Percentiles rank a stretch among this genome's conserved stretches.
These are phyloP conservation scores for Pseudomugil gertrudae DNA, from an alignment of 2,797 vertebrate genomes.

Conservation along the genomic window DNA sequence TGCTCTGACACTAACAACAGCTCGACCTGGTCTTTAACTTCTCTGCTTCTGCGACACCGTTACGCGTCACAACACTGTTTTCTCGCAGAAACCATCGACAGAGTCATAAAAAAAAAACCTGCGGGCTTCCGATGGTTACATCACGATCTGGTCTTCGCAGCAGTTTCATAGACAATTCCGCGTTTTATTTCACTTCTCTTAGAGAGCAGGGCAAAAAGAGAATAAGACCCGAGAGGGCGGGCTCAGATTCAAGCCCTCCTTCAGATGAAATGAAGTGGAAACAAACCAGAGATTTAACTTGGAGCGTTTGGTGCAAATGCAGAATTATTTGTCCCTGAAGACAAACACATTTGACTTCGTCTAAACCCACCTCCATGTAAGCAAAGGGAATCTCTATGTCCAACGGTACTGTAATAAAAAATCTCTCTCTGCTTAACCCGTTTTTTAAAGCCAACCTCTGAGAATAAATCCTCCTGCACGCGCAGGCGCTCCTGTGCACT, in stretches of 20 bases:
- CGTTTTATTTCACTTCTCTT: slow-evolving; percentile 36
- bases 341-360: neutral
- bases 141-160: slow-evolving; percentile 17
- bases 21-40: slow-evolving; percentile 26
- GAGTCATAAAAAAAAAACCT: neutral
- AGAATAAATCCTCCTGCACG: slow-evolving; percentile 25
- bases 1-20: slow-evolving; percentile 17
- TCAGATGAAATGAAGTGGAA: slow-evolving; percentile 50
- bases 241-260: slow-evolving; percentile 64
- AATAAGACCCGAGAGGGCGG: slow-evolving; percentile 68
- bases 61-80: slow-evolving; percentile 12
- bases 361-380: neutral
- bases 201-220: slow-evolving; percentile 6
- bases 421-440: slow-evolving; percentile 14
- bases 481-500: slow-evolving; percentile 68
- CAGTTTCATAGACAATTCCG: slow-evolving; percentile 22
- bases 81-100: slow-evolving; percentile 28
- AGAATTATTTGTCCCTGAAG: neutral
- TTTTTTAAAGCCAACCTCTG: slow-evolving; percentile 33
- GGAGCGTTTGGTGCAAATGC: slow-evolving; percentile 10
- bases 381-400: neutral
- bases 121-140: slow-evolving; percentile 13
- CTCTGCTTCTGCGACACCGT: slow-evolving; percentile 17
- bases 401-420: neutral
- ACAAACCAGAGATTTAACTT: slow-evolving; percentile 57